Evolutionary conservation across 2,888 invertebrate species (phyloP).

Genomic region (Globia sparganii): DNA sequence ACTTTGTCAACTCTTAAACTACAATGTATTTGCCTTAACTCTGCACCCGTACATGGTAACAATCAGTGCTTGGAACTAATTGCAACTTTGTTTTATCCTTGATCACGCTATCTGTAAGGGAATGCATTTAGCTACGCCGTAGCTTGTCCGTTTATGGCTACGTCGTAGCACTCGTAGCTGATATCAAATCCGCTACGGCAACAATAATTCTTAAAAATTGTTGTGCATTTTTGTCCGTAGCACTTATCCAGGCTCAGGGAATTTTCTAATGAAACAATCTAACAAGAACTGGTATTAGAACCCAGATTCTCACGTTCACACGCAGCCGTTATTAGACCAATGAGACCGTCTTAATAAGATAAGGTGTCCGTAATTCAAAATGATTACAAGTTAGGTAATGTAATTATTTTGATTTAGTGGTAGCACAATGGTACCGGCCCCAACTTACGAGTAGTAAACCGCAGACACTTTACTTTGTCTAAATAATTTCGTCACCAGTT

Average conservation of each 20-base stretch:
- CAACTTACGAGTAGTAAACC: too few species aligned
- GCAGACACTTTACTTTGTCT: too few species aligned
- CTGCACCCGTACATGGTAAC: background rate
- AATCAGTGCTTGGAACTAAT: slow-evolving; percentile 25
- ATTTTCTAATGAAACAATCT: too few species aligned
- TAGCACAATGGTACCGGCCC: too few species aligned
- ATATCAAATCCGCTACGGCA: slow-evolving; percentile 4
- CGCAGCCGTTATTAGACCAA: background rate
- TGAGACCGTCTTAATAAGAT: background rate
- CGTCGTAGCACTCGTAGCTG: slow-evolving; percentile 31
- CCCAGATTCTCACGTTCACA: background rate
- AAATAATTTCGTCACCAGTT: too few species aligned
- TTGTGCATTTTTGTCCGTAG: background rate
- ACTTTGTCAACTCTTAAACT: background rate
- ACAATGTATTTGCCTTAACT: slow-evolving; percentile 6
- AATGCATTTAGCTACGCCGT: slow-evolving; percentile 40
- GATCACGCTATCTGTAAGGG: slow-evolving; percentile 9
- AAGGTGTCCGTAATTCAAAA: background rate
- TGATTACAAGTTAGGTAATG: background rate
- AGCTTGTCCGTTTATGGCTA: slow-evolving; percentile 33
- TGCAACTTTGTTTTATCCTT: slow-evolving; percentile 37
- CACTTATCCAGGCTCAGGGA: background rate
- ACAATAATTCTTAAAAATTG: background rate
- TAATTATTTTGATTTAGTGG: too few species aligned
- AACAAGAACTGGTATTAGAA: background rate